Base-by-base conservation (phyloP, 2,113 vertebrate species). In the Nothocercus julius region DNA sequence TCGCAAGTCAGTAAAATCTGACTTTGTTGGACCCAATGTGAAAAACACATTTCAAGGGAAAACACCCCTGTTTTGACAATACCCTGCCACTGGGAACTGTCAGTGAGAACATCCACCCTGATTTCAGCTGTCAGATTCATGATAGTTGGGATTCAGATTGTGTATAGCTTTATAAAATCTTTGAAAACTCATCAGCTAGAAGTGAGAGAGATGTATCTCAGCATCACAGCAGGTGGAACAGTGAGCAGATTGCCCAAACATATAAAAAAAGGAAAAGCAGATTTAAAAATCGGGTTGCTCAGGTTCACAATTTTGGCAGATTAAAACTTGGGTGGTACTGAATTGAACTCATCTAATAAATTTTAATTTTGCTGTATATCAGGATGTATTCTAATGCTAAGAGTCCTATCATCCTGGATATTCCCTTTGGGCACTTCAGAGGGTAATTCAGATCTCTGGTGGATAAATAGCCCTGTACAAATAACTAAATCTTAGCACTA, bases 51-150 rank as follows among this genome's bases (percentile, higher is more conserved):
- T 36, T 25, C 79, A 79, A 5, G 3, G 6, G 5, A 18, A 70
- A 82, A 13, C 21, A 4, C 9, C 10, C n/a, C 13, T 14, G 11
- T 34, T 36, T 62, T 62, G 59, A 56, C 5, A 36, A 25, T 18
- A 67, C 2, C 10, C 5, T 63, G 4, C 6, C 9, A 56, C n/a
- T 79, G 18, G 5, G 20, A 72, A 68, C 47, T 19, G 62, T 8
- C 27, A 72, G 0, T 0, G 3, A 67, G 36, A 8, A 61, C 4
- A 38, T 32, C 2, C 2, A 82, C n/a, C 44, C 2, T 62, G 36
- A 77, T 81, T 94, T 86, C 34, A 77, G 7, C 28, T 69, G 5
- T 28, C 40, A 70, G 21, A 32, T 56, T 69, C 19, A 14, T 44
- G 19, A 14, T n/a, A 30, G 1, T 2, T 78, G n/a, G 38, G 45